phyloP scores from a whole-genome alignment of 2,113 vertebrate species.

The western clawed frog (Xenopus tropicalis) region DNA sequence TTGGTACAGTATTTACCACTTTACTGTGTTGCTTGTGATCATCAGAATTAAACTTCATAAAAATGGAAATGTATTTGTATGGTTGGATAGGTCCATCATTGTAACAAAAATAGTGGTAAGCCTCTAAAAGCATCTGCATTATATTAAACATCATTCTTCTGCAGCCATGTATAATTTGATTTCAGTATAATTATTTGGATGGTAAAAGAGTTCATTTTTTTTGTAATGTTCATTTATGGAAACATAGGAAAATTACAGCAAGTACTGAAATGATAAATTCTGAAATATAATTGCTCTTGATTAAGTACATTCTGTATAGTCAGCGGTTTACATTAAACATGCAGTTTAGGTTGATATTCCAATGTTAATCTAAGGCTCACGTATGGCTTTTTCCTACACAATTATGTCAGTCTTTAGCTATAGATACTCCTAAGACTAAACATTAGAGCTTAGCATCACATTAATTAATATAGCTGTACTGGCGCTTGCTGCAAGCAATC shows the following conservation, averaged over 20 bases:
- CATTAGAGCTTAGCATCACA: too few species aligned
- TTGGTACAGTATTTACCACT: constrained; percentile 21
- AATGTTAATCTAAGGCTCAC: too few species aligned
- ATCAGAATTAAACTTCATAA: constrained; percentile 39
- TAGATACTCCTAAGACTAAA: background rate
- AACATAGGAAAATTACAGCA: background rate
- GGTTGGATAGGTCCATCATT: constrained; percentile 32
- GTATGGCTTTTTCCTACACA: too few species aligned
- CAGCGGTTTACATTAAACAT: too few species aligned
- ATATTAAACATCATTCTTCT: constrained; percentile 37
- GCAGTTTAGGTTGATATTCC: too few species aligned
- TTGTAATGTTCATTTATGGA: constrained; percentile 13
- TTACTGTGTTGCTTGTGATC: constrained; percentile 32
- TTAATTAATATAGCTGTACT: too few species aligned
- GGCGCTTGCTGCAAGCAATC: too few species aligned
- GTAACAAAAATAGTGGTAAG: constrained; percentile 34
- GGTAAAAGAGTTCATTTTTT: background rate
- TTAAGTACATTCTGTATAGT: too few species aligned
- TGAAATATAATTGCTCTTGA: too few species aligned
- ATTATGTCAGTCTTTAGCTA: too few species aligned
- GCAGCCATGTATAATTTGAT: constrained; percentile 21
- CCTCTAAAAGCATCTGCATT: constrained; percentile 30
- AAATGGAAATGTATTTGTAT: constrained; percentile 39
- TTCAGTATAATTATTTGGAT: constrained; percentile 21
- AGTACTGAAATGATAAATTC: too few species aligned